Evolutionary conservation across 2,113 vertebrate species (phyloP).

Genomic region (Ailurus styani): DNA sequence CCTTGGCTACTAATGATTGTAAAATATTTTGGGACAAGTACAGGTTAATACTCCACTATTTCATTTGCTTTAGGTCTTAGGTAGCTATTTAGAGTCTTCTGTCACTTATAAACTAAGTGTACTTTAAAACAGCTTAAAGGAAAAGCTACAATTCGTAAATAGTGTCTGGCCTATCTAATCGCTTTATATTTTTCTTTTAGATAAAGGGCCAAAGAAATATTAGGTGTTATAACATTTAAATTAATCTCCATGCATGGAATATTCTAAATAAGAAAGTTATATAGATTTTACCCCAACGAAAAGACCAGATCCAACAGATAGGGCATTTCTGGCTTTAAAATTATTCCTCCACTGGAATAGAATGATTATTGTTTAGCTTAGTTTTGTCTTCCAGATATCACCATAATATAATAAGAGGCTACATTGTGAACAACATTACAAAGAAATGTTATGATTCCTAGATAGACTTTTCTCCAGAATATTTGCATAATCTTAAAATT

Average conservation of each 20-base stretch:
- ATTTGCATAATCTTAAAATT: constrained; percentile 23
- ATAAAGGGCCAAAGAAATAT: not conserved
- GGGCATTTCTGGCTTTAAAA: not conserved
- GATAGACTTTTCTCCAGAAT: not conserved
- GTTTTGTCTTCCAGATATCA: not conserved
- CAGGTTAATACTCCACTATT: not conserved
- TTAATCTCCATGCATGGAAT: not conserved
- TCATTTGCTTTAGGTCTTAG: not conserved
- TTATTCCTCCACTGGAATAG: not conserved
- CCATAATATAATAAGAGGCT: not conserved
- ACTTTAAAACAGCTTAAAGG: not conserved
- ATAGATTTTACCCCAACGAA: not conserved
- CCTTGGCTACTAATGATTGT: not conserved
- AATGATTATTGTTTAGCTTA: not conserved
- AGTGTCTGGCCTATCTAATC: not conserved
- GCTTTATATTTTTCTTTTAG: not conserved
- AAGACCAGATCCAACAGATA: not conserved
- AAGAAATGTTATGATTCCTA: constrained; percentile 23
- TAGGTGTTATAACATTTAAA: not conserved
- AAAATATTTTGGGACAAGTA: not conserved
- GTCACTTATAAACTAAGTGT: not conserved
- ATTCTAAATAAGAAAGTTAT: not conserved
- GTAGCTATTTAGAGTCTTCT: not conserved
- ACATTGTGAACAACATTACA: not conserved
- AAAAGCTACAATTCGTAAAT: not conserved